phyloP scores from a whole-genome alignment of 2,888 invertebrate genomes.

The Hypomecis punctinalis region DNA sequence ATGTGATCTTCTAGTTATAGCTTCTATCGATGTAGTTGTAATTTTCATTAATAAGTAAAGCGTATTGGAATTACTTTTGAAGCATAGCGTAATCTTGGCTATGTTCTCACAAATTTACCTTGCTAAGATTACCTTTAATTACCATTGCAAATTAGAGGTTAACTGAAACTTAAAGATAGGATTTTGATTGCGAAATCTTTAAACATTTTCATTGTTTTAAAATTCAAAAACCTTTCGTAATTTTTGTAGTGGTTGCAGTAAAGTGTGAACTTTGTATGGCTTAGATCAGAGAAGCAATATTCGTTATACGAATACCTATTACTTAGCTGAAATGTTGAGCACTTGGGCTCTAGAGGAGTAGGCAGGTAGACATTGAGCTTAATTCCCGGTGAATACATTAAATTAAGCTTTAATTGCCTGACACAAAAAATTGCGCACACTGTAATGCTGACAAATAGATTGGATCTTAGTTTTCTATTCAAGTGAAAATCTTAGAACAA shows the following conservation, averaged over 20 bases:
- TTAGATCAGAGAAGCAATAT: slow-evolving; percentile 10
- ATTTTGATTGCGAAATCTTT: background rate
- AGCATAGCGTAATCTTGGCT: slow-evolving; percentile 1
- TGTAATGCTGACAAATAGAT: too few species aligned
- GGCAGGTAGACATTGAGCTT: background rate
- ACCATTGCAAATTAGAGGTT: too few species aligned
- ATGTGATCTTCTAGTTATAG: slow-evolving; percentile 78
- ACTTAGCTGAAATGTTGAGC: slow-evolving; percentile 31
- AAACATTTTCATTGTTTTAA: background rate
- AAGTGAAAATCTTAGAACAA: too few species aligned
- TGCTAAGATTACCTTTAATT: background rate
- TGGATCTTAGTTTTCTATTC: too few species aligned
- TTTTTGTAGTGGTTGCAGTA: background rate
- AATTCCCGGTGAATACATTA: background rate
- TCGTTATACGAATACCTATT: slow-evolving; percentile 36
- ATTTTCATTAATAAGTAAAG: slow-evolving; percentile 45
- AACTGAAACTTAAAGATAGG: background rate
- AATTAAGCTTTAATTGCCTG: background rate
- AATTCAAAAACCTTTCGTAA: background rate
- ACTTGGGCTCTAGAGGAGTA: slow-evolving; percentile 7
- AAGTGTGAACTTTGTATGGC: background rate
- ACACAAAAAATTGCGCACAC: too few species aligned
- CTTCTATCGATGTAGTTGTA: slow-evolving; percentile 35
- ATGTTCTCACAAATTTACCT: background rate
- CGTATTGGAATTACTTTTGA: slow-evolving; percentile 8